Evolutionary conservation across 35 echinoderm and acorn worm genomes (phyloP).

Genomic region (Chiridota heheva): DNA sequence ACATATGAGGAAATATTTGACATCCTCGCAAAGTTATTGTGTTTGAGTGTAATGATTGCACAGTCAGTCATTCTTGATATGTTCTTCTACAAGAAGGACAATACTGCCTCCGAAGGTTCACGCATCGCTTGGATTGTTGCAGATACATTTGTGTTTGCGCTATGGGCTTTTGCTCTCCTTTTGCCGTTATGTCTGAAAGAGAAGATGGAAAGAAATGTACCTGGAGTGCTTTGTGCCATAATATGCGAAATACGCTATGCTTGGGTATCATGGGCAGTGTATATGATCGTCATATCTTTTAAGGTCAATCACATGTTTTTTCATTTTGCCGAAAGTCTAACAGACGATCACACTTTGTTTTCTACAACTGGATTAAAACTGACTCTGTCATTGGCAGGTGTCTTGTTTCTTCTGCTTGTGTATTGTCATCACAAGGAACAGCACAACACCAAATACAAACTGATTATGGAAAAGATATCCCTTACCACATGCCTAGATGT

Average conservation of each 20-base stretch:
- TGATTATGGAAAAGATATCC: slow-evolving; percentile 77
- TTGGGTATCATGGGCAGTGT: slow-evolving; percentile 72
- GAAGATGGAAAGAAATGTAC: slow-evolving; percentile 36
- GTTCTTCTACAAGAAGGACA: slow-evolving; percentile 40
- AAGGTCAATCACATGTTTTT: slow-evolving; percentile 77
- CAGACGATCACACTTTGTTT: slow-evolving; percentile 39
- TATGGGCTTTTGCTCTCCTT: slow-evolving; percentile 61
- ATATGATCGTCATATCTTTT: slow-evolving; percentile 54
- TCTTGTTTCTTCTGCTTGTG: slow-evolving; percentile 66
- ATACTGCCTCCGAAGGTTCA: background rate
- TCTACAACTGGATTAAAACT: slow-evolving; percentile 72
- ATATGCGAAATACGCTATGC: slow-evolving; percentile 64
- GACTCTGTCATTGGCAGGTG: slow-evolving; percentile 57
- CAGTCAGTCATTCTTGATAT: slow-evolving; percentile 58
- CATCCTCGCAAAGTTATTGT: slow-evolving; percentile 53
- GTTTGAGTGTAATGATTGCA: slow-evolving; percentile 51
- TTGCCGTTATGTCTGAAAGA: slow-evolving; percentile 19
- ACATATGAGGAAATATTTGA: slow-evolving; percentile 15
- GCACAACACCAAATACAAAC: slow-evolving; percentile 55
- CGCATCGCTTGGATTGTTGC: slow-evolving; percentile 67
- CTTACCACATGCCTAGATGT: slow-evolving; percentile 63
- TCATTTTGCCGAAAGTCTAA: slow-evolving; percentile 49
- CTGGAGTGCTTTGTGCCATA: slow-evolving; percentile 27
- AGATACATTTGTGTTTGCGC: slow-evolving; percentile 52
- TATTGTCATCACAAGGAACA: slow-evolving; percentile 85